Evolutionary conservation across 2,797 vertebrate species (phyloP), one percentile per base, ranked within the genome.

Genomic region (Brachymystax lenok): DNA sequence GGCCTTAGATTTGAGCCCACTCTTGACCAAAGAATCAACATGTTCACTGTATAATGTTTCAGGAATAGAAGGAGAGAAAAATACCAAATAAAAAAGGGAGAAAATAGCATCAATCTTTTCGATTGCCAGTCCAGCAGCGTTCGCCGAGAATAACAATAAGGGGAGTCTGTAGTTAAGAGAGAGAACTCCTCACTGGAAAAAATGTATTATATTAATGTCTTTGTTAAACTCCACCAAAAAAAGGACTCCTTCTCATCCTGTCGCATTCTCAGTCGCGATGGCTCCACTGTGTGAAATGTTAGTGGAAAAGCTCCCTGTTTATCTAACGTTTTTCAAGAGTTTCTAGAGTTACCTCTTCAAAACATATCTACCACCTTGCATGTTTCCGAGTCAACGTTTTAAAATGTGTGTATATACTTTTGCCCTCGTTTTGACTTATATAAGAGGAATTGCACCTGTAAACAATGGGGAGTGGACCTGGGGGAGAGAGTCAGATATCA

Each of bases 121-220:
- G 21, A 73, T 83, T 85, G 89, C 89, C 91, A 92, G 84, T 77
- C 82, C 54, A 50, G 27, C 10, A 46, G 80, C 21, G 13, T 79
- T 74, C 85, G 90, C 92, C 92, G 92, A 82, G 73, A 91, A 86
- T 83, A 92, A 93, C 90, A 90, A 69, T 13, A 78, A 88, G 82
- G 84, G 40, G 85, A 92, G 90, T 86, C 86, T 83, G 77, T 71
- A 82, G 84, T 88, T 79, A 74, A 27, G 76, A 87, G 83, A 77
- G 2, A 73, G 78, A 46, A 46, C 40, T 91, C 75, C 79, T 86
- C 74, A 80, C 82, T 84, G 83, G 82, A 88, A 88, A 61, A 3
- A 61, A 82, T 70, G 78, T 90, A 90, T 82, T 80, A 81, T 77
- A 88, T 84, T 84, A 88, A 84, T 88, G 85, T 85, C 85, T 88